These are phyloP conservation scores for Cepaea hortensis DNA, from an alignment of 2,888 invertebrate genomes.

Conservation along the genomic window DNA sequence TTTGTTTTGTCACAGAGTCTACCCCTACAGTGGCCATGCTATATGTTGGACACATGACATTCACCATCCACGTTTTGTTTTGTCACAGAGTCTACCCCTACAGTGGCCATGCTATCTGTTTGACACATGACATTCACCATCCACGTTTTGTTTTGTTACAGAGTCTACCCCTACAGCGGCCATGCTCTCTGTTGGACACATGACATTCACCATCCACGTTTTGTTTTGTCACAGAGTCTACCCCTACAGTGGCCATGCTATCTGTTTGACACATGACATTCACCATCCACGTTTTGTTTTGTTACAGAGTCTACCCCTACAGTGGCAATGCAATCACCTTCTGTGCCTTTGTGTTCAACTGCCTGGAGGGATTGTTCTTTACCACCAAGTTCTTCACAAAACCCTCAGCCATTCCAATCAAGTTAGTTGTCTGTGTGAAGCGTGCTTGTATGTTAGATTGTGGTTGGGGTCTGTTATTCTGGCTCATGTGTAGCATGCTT, in stretches of 20 bases:
- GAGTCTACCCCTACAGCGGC: not conserved
- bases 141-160: not conserved
- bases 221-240: not conserved
- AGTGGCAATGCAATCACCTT: slow-evolving; percentile 97
- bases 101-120: not conserved
- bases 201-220: not conserved
- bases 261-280: too few species aligned
- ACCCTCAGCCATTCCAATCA: slow-evolving; percentile 82
- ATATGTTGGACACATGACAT: not conserved
- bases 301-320: slow-evolving; percentile 88
- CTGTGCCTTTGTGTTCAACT: slow-evolving; percentile 93
- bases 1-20: not conserved
- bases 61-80: not conserved
- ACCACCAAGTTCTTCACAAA: slow-evolving; percentile 87
- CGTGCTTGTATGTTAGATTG: not conserved
- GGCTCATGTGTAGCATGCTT: too few species aligned
- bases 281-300: too few species aligned
- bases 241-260: too few species aligned
- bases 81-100: not conserved
- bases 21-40: not conserved
- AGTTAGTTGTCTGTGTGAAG: slow-evolving; percentile 72
- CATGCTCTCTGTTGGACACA: not conserved
- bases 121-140: not conserved
- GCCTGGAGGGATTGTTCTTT: slow-evolving; percentile 90
- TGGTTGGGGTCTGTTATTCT: not conserved